A percentile compares a stretch with the other conserved stretches of the same genome.
phyloP scores from a whole-genome alignment of 2,888 invertebrate genomes.

The Cynaeus angustus region DNA sequence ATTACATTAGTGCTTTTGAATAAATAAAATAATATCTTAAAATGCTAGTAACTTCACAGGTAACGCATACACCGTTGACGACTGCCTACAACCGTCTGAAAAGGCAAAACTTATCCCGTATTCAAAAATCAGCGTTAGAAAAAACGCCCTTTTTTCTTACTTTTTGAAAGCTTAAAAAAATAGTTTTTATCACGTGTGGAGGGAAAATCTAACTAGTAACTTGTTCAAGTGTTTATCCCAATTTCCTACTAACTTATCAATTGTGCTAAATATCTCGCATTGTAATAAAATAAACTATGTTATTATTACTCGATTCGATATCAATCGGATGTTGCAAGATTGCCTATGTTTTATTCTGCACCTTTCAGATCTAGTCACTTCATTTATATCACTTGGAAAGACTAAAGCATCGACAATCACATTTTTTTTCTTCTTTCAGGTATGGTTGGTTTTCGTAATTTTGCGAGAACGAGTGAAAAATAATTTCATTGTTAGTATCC shows the following conservation, averaged over 20 bases:
- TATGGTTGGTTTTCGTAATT: constrained; percentile 40
- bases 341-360: constrained; percentile 55
- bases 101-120: constrained; percentile 67
- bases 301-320: constrained; percentile 47
- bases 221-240: constrained; percentile 56
- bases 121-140: constrained; percentile 58
- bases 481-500: constrained; percentile 40
- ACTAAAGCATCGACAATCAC: constrained; percentile 64
- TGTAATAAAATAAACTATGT: constrained; percentile 57
- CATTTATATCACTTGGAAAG: constrained; percentile 56
- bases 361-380: constrained; percentile 50
- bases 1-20: constrained; percentile 46
- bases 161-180: constrained; percentile 67
- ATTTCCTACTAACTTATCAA: constrained; percentile 58
- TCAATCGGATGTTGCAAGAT: constrained; percentile 49
- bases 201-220: constrained; percentile 64
- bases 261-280: constrained; percentile 60
- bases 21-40: constrained; percentile 53
- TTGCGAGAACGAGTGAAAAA: constrained; percentile 40
- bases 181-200: constrained; percentile 70
- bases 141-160: constrained; percentile 53
- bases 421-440: constrained; percentile 54
- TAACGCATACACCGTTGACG: constrained; percentile 69
- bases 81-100: constrained; percentile 62
- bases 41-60: constrained; percentile 64